phyloP scores from a whole-genome alignment of 2,797 vertebrate genomes.

The Hemitrygon akajei region DNA sequence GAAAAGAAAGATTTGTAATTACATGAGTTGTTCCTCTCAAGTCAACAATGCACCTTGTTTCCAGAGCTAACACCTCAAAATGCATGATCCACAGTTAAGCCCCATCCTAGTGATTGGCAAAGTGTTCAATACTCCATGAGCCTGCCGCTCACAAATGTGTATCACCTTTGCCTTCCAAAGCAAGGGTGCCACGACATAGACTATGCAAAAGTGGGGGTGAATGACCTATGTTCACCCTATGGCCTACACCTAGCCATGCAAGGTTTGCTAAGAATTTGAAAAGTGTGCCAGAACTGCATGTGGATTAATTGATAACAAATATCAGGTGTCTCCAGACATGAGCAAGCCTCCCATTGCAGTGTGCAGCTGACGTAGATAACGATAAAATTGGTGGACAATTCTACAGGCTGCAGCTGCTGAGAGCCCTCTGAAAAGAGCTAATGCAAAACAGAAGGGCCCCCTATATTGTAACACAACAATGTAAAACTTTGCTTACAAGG shows the following conservation, averaged over 20 bases:
- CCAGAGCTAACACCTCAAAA: not conserved
- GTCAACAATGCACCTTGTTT: not conserved
- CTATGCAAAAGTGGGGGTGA: not conserved
- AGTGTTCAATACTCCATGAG: not conserved
- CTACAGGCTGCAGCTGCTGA: not conserved
- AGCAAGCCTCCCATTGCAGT: not conserved
- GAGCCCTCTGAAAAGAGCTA: not conserved
- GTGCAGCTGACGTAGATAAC: not conserved
- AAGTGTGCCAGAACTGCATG: not conserved
- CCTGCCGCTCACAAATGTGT: not conserved
- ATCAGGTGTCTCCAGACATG: not conserved
- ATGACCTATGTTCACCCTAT: not conserved
- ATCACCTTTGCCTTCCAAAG: not conserved
- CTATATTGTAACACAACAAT: not conserved
- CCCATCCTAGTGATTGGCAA: not conserved
- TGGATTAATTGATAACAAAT: not conserved
- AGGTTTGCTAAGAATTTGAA: not conserved
- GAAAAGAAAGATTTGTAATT: not conserved
- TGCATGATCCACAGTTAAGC: not conserved
- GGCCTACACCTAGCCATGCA: not conserved
- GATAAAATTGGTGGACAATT: not conserved
- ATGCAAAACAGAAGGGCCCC: not conserved
- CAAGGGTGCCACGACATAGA: not conserved
- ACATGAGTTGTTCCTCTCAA: not conserved
- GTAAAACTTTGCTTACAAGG: not conserved